Conservation (phyloP, 2,113 vertebrate genomes). For the Lontra canadensis region DNA sequence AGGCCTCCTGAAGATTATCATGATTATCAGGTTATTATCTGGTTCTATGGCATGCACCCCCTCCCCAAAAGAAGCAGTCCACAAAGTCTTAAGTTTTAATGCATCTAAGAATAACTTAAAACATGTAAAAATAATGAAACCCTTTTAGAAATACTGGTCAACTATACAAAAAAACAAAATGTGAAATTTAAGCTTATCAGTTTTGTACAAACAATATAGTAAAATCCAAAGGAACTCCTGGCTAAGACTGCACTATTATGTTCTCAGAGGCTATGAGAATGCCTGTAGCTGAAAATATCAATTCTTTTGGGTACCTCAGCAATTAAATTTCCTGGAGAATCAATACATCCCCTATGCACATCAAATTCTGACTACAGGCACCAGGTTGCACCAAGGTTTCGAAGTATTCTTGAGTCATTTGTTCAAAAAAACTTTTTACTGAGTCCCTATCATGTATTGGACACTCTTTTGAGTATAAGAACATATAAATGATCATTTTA, state of each 20-base stretch:
- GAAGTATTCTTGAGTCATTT: background rate
- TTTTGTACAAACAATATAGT: slow-evolving; percentile 16
- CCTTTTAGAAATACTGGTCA: background rate
- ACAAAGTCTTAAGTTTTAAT: background rate
- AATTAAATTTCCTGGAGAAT: slow-evolving; percentile 8
- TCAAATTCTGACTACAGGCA: background rate
- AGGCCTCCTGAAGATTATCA: background rate
- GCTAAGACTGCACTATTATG: background rate
- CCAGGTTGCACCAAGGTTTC: background rate
- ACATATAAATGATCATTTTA: slow-evolving; percentile 26
- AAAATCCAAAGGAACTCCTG: background rate
- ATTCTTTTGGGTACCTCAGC: slow-evolving; percentile 16
- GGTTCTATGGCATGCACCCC: background rate
- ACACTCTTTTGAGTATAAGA: background rate
- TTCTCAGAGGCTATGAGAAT: background rate
- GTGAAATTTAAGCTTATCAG: background rate
- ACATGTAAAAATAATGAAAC: slow-evolving; percentile 28
- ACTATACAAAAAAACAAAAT: background rate
- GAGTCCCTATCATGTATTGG: background rate
- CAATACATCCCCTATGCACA: background rate
- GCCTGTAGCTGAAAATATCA: background rate
- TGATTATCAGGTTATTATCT: background rate
- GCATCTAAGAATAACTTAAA: slow-evolving; percentile 20
- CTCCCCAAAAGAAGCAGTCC: background rate
- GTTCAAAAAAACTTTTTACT: background rate